phyloP scores from a whole-genome alignment of 35 echinoderm and acorn worm species.

The Heliocidaris erythrogramma region DNA sequence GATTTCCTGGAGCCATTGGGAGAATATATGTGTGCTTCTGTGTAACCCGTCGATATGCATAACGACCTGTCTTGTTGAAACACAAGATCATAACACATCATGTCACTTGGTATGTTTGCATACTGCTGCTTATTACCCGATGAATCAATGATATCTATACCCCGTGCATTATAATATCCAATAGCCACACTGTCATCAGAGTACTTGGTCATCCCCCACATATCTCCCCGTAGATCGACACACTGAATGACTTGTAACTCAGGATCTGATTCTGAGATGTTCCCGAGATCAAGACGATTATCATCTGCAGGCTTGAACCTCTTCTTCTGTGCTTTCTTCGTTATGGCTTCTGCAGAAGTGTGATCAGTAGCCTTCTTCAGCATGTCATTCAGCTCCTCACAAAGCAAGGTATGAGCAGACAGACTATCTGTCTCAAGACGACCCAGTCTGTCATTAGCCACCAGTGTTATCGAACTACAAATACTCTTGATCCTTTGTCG shows the following conservation, averaged over 20 bases:
- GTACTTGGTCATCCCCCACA: neutral
- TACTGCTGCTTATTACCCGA: neutral
- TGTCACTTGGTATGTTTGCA: neutral
- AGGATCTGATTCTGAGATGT: neutral
- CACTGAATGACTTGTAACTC: neutral
- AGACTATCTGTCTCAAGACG: too few relatives aligned
- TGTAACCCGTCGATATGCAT: neutral
- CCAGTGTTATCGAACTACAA: too few relatives aligned
- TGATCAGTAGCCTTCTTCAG: too few relatives aligned
- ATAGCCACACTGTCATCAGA: neutral
- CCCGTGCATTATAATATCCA: neutral
- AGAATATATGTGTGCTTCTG: too few relatives aligned
- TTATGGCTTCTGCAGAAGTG: too few relatives aligned
- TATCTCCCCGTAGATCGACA: neutral
- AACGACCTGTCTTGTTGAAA: neutral
- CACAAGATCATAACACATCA: neutral
- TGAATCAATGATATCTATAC: slow-evolving; percentile 12
- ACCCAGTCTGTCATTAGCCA: too few relatives aligned
- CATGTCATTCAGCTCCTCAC: too few relatives aligned
- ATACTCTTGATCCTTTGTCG: too few relatives aligned
- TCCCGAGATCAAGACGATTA: neutral
- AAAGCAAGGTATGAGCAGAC: too few relatives aligned
- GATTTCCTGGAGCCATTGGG: too few relatives aligned
- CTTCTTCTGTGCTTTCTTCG: too few relatives aligned
- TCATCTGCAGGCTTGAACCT: neutral